Evolutionary conservation across 2,888 invertebrate species (phyloP).

Genomic region (Diarsia rubi): DNA sequence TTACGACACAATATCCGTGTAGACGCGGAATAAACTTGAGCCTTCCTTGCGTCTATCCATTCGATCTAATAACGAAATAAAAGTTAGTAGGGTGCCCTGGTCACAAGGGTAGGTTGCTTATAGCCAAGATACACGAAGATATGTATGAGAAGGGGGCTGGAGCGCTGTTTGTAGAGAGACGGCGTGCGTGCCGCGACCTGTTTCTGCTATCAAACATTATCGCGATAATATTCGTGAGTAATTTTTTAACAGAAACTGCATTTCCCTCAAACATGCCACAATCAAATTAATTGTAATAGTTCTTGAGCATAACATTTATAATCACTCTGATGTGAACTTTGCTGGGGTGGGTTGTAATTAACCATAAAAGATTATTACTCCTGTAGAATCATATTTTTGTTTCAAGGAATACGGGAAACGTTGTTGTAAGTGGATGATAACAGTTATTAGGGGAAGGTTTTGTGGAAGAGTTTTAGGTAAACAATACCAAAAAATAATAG

Average conservation of each 20-base stretch:
- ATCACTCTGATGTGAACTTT: not conserved
- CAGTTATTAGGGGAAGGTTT: constrained; percentile 2
- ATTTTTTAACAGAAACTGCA: constrained; percentile 49
- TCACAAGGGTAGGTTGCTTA: constrained; percentile 77
- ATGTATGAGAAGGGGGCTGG: constrained; percentile 67
- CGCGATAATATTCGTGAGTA: constrained; percentile 50
- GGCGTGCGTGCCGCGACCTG: constrained; percentile 54
- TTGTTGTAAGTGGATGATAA: constrained; percentile 10
- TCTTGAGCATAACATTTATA: constrained; percentile 11
- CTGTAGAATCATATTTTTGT: constrained; percentile 4
- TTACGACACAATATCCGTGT: constrained; percentile 50
- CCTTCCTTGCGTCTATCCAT: constrained; percentile 78
- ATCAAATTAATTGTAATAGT: constrained; percentile 11
- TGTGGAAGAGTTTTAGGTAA: not conserved
- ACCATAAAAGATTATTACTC: constrained; percentile 9
- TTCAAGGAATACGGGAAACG: constrained; percentile 1
- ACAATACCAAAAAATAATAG: not conserved
- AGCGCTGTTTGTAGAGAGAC: constrained; percentile 32
- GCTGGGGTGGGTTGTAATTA: constrained; percentile 34
- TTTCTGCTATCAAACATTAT: constrained; percentile 41
- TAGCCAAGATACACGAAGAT: constrained; percentile 70
- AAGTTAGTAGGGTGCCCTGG: constrained; percentile 87
- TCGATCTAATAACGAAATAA: constrained; percentile 85
- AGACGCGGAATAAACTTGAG: constrained; percentile 61
- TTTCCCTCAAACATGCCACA: constrained; percentile 41